phyloP scores from a whole-genome alignment of 2,888 invertebrate species.

The Rotaria magnacalcarata region DNA sequence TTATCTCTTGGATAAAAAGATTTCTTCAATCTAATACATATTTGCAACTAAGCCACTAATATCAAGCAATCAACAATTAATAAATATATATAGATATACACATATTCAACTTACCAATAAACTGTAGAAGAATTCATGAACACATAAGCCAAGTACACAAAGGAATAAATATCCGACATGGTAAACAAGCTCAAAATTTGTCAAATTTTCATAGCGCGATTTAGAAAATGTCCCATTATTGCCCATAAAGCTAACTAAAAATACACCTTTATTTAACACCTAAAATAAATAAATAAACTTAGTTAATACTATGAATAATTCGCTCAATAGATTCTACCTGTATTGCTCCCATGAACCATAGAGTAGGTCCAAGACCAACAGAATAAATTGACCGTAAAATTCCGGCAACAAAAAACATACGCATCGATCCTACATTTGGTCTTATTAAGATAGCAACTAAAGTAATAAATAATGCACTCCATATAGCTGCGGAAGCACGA shows the following conservation, averaged over 20 bases:
- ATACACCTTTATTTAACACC: slow-evolving; percentile 81
- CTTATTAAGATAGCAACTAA: slow-evolving; percentile 72
- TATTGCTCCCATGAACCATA: slow-evolving; percentile 76
- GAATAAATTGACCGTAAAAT: slow-evolving; percentile 83
- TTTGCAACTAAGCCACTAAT: too few species aligned
- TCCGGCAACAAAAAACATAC: slow-evolving; percentile 63
- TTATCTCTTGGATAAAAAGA: too few species aligned
- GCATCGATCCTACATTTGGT: slow-evolving; percentile 71
- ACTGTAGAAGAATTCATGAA: slow-evolving; percentile 96
- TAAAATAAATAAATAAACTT: slow-evolving; percentile 60
- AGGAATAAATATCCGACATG: slow-evolving; percentile 81
- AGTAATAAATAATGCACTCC: slow-evolving; percentile 73
- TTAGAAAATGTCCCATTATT: slow-evolving; percentile 91
- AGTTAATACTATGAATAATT: slow-evolving; percentile 49
- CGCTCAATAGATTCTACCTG: slow-evolving; percentile 65
- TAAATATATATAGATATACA: background rate
- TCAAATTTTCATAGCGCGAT: slow-evolving; percentile 76
- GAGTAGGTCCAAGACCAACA: slow-evolving; percentile 81
- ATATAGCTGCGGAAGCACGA: slow-evolving; percentile 79
- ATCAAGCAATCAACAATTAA: too few species aligned
- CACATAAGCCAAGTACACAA: slow-evolving; percentile 82
- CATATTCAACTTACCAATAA: slow-evolving; percentile 72
- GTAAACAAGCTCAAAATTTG: slow-evolving; percentile 83
- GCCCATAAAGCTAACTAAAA: slow-evolving; percentile 88
- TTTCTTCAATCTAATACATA: too few species aligned